Evolutionary conservation across 2,888 invertebrate genomes (phyloP).

Genomic region (Sepioteuthis lessoniana): DNA sequence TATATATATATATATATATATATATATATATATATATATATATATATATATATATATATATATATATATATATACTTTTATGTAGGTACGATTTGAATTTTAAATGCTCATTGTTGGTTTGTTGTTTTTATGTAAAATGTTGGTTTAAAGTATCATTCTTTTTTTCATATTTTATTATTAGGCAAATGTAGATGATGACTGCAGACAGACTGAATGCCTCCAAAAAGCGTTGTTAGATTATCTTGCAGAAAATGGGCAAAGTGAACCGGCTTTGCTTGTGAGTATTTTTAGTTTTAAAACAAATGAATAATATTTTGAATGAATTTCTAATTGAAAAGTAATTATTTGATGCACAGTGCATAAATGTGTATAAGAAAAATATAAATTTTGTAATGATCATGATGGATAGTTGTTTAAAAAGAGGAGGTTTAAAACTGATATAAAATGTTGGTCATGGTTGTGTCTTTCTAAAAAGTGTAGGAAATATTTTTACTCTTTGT

Average conservation of each 20-base stretch:
- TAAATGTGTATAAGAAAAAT: not conserved
- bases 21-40: not conserved
- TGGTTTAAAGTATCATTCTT: not conserved
- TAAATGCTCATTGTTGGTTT: not conserved
- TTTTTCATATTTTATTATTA: not conserved
- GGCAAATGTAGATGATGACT: slow-evolving; percentile 12
- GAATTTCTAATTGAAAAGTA: not conserved
- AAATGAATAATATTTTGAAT: not conserved
- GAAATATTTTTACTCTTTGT: too few species aligned
- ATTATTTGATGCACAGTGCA: not conserved
- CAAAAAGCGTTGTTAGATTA: slow-evolving; percentile 74
- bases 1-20: not conserved
- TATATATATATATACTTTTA: not conserved
- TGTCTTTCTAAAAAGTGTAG: too few species aligned
- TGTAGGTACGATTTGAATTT: not conserved
- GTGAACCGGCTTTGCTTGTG: slow-evolving; percentile 74
- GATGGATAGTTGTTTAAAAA: too few species aligned
- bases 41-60: not conserved
- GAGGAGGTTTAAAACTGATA: too few species aligned
- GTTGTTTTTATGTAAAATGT: not conserved
- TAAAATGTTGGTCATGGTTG: too few species aligned
- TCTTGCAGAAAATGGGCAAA: slow-evolving; percentile 71
- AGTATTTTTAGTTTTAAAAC: slow-evolving; percentile 50
- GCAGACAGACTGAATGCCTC: slow-evolving; percentile 68
- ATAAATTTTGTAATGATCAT: not conserved